Base-by-base conservation (phyloP, 2,113 vertebrate species). In the Oostethus manadensis region DNA sequence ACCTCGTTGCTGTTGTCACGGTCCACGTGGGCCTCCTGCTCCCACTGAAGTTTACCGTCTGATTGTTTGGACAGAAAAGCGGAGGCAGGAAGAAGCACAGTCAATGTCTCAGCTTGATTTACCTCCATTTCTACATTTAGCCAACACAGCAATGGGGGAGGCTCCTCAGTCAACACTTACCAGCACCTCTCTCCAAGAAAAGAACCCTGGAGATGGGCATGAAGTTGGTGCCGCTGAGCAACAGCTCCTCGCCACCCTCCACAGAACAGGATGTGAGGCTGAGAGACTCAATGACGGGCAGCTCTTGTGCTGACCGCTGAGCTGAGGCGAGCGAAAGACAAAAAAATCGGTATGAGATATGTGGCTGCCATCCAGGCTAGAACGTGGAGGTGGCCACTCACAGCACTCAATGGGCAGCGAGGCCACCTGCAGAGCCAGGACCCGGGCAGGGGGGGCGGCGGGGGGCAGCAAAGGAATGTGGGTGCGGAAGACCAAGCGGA, bases 11-110 rank as follows among this genome's bases (percentile, higher is more conserved):
- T 94, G 86, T 92, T 93, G 60, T 93, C 78, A 11, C 89, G 86
- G 78, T 95, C 90, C 20, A 94, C 83, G 0, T 88, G 87, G 29
- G 93, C 92, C 78, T 96, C 93, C 57, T 94, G 92, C 65, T 96
- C 94, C 94, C 94, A 96, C 50, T 93, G 93, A 17, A 94, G 76
- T 74, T 94, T 94, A 54, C 94, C 94, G 79, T 96, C 94, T 96
- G 23, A 63, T 3, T 53, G 45, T 62, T 13, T 22, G 67, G 10
- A 71, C 66, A 40, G n/a, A 53, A 10, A 33, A 17, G n/a, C n/a
- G n/a, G n/a, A n/a, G n/a, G n/a, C n/a, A 29, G 6, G 26, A 3
- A 6, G 6, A 29, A 29, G 26, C 3, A 29, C 26, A 29, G 6
- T 6, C 26, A 29, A 29, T 4, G 26, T 29, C 26, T 29, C 26